Conservation (phyloP, 53 echinoderm and acorn worm species). For the Echinometra lucunter region DNA sequence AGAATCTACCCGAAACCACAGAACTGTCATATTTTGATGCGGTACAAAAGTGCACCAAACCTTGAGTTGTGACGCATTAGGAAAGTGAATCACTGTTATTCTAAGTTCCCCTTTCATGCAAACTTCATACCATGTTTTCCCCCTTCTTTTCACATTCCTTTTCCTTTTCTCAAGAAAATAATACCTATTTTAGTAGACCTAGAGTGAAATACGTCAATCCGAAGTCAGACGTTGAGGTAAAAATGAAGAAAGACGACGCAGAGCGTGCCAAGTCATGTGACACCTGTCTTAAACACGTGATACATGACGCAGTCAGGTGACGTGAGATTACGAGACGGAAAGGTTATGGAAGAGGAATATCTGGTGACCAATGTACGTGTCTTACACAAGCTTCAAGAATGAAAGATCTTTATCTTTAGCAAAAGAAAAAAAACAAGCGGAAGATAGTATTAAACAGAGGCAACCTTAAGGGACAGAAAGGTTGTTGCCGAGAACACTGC, state of each 20-base stretch:
- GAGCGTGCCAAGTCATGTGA: neutral
- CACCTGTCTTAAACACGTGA: constrained; percentile 18
- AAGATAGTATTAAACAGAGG: too few relatives aligned
- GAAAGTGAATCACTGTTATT: neutral
- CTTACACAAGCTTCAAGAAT: neutral
- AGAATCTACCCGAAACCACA: neutral
- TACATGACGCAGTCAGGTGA: neutral
- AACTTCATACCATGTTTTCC: too few relatives aligned
- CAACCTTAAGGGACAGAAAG: too few relatives aligned
- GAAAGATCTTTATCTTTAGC: neutral
- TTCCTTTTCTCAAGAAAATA: too few relatives aligned
- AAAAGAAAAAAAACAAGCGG: too few relatives aligned
- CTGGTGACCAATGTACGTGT: too few relatives aligned
- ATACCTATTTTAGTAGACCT: too few relatives aligned
- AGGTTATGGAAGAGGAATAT: neutral
- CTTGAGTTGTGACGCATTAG: neutral
- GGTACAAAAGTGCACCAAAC: neutral
- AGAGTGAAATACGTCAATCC: neutral
- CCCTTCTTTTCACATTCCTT: too few relatives aligned
- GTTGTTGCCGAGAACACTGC: too few relatives aligned
- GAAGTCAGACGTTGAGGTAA: neutral
- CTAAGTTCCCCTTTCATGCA: neutral
- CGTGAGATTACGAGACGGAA: neutral
- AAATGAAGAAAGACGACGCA: neutral
- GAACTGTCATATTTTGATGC: neutral